Evolutionary conservation across 1,140 invertebrate genomes (phyloP).

Genomic region (Nasonia longicornis): DNA sequence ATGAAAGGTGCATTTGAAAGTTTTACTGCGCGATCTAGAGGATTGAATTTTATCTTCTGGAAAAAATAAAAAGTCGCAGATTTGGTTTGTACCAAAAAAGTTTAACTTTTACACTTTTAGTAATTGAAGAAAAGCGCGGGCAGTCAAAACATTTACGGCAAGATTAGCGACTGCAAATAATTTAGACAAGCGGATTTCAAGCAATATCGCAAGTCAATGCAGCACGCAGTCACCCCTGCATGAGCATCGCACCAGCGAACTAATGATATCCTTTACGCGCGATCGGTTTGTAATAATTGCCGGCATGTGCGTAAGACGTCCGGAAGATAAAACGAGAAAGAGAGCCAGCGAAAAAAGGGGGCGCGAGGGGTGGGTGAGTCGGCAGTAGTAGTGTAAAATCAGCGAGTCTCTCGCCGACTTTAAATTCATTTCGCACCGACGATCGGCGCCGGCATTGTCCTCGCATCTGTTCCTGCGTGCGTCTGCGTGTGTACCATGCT

Average conservation of each 20-base stretch:
- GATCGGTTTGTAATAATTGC: slow-evolving; percentile 65
- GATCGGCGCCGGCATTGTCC: slow-evolving; percentile 60
- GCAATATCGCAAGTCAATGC: slow-evolving; percentile 21
- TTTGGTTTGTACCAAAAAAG: no score
- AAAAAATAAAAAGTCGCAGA: slow-evolving; percentile 1
- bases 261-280: slow-evolving; percentile 62
- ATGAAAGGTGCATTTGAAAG: slow-evolving; percentile 14
- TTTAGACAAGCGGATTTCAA: background rate
- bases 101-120: no score
- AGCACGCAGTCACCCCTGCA: slow-evolving; percentile 17
- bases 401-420: slow-evolving; percentile 52
- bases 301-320: slow-evolving; percentile 19
- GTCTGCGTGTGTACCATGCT: slow-evolving; percentile 1
- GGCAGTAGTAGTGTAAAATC: slow-evolving; percentile 48
- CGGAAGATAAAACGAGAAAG: slow-evolving; percentile 12
- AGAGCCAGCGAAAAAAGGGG: background rate
- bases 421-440: slow-evolving; percentile 64
- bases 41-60: slow-evolving; percentile 28
- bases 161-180: slow-evolving; percentile 6
- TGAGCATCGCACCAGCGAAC: slow-evolving; percentile 39
- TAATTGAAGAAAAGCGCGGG: background rate
- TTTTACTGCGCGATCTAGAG: background rate
- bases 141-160: background rate
- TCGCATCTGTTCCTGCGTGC: slow-evolving; percentile 59
- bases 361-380: slow-evolving; percentile 24